Evolutionary conservation across 2,888 invertebrate species (phyloP), one percentile per base, ranked within the genome.

Genomic region (Idaea aversata): DNA sequence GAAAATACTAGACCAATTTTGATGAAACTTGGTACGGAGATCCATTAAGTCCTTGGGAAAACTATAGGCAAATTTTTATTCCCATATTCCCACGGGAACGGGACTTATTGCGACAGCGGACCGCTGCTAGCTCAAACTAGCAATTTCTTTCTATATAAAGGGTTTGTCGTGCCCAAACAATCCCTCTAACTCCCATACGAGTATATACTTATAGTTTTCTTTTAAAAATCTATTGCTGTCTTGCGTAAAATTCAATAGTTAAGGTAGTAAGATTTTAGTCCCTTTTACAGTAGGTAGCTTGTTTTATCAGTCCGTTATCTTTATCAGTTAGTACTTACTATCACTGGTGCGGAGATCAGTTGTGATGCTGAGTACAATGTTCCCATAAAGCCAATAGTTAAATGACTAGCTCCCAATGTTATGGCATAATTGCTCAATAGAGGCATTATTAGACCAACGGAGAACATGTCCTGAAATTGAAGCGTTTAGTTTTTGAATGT

Each of bases 351-450:
- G 36, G 94, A 93, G 70, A 94, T 75, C 61, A 94, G 85, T 79
- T 95, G 94, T 57, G 93, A 81, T 15, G 87, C 93, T 0, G 94
- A 91, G 83, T 94, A 94, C 16, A 91, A 74, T 0, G 94, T 93
- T 34, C 88, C 89, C 75, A 94, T 81, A n/a, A 93, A 71, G 25
- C 94, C 94, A 63, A 94, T 85, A 47, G 90, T 77, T 66, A 93
- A 86, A 72, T 94, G 93, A 15, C 92, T 93, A 59, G 90, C 92
- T 13, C 94, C 94, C 59, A 94, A 76, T 61, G 84, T 75, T 67
- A 85, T 84, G 5, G 94, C 83, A 75, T 94, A 91, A 35, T 87
- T 84, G 35, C 75, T 73, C 5, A 84, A 66, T 62, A 82, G 82
- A 0, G 84, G 80, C 67, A 81, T 62, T 60, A 84, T 70, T 36